Evolutionary conservation across 2,888 invertebrate species (phyloP).

Genomic region (Julus scanicus): DNA sequence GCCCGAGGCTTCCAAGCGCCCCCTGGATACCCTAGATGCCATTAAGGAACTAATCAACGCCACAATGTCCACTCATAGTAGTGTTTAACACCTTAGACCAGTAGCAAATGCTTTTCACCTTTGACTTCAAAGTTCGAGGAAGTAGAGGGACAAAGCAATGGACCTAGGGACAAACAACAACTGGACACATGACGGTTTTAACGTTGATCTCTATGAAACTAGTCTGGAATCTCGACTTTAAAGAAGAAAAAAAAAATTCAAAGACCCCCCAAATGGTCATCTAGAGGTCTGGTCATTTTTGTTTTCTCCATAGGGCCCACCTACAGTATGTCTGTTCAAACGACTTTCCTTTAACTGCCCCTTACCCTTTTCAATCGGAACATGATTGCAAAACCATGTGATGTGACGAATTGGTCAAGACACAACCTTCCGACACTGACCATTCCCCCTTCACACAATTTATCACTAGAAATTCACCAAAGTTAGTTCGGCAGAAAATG

Average conservation of each 20-base stretch:
- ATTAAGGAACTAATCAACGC: conserved; percentile 39
- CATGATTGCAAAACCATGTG: background rate
- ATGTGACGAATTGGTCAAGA: background rate
- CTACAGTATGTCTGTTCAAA: conserved; percentile 6
- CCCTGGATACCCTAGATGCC: conserved; percentile 16
- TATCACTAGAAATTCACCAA: too few species aligned
- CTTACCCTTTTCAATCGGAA: background rate
- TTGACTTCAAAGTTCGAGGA: conserved; percentile 12
- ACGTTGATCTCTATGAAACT: background rate
- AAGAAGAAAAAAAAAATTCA: background rate
- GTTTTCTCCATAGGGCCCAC: background rate
- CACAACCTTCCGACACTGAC: too few species aligned
- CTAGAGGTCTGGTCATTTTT: conserved; percentile 8
- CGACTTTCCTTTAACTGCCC: background rate
- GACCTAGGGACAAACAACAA: background rate
- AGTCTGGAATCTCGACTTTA: background rate
- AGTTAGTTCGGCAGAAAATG: too few species aligned
- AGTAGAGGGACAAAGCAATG: background rate
- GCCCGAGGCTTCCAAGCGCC: background rate
- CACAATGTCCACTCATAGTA: background rate
- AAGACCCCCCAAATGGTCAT: conserved; percentile 16
- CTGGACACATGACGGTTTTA: background rate
- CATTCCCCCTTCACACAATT: too few species aligned
- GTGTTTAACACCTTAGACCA: conserved; percentile 39
- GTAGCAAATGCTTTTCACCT: conserved; percentile 32